Evolutionary conservation across 2,888 invertebrate genomes (phyloP).

Genomic region (Agrochola litura): DNA sequence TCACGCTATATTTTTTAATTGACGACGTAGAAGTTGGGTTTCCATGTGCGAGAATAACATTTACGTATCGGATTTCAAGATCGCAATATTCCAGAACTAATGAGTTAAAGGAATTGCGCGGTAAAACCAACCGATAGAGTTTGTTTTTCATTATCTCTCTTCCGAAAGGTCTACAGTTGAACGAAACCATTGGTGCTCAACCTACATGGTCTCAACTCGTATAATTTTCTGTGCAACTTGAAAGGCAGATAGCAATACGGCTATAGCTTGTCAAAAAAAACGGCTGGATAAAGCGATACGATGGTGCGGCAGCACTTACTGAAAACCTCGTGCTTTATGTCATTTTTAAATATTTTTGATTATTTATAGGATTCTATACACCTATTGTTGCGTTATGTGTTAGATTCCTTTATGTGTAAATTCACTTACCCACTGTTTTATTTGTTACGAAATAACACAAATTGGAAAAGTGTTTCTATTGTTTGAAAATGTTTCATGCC

Average conservation of each 20-base stretch:
- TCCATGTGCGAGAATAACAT: slow-evolving; percentile 36
- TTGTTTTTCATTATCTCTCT: slow-evolving; percentile 32
- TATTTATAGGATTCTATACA: too few species aligned
- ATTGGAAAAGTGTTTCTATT: too few species aligned
- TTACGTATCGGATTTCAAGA: slow-evolving; percentile 48
- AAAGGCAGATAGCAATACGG: not conserved
- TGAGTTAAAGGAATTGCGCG: slow-evolving; percentile 37
- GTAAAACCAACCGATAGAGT: slow-evolving; percentile 37
- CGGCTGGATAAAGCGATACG: too few species aligned
- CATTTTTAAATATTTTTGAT: too few species aligned
- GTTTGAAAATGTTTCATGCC: too few species aligned
- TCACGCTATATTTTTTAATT: slow-evolving; percentile 20
- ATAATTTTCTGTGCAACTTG: not conserved
- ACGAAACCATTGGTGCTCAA: slow-evolving; percentile 41
- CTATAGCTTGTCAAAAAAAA: not conserved
- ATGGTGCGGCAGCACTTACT: not conserved
- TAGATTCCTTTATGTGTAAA: too few species aligned
- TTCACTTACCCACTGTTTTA: too few species aligned
- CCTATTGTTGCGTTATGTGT: too few species aligned
- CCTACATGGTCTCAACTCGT: not conserved
- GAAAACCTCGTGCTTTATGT: not conserved
- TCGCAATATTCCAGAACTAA: slow-evolving; percentile 45
- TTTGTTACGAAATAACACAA: too few species aligned
- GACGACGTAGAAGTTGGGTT: not conserved
- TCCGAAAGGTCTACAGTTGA: slow-evolving; percentile 40